Percentiles rank a stretch among this genome's conserved stretches.
phyloP scores from a whole-genome alignment of 2,797 vertebrate species.

The Yasuhikotakia modesta region DNA sequence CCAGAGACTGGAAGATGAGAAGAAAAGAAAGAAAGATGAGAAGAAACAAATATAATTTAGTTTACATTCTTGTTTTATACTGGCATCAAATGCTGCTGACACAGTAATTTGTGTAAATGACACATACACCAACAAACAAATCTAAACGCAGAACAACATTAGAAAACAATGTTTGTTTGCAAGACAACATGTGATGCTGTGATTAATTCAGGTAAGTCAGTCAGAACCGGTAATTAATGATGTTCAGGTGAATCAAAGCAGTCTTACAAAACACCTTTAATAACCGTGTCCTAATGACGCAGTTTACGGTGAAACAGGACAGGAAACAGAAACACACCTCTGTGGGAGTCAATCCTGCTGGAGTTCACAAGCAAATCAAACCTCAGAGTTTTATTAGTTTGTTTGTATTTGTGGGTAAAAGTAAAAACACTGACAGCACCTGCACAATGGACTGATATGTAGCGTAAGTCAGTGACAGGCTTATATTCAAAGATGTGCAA shows the following conservation, averaged over 20 bases:
- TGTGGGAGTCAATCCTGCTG: constrained; percentile 1
- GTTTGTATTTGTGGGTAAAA: too few species aligned
- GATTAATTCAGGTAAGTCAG: constrained; percentile 2
- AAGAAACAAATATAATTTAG: constrained; percentile 53
- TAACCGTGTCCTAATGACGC: constrained; percentile 6
- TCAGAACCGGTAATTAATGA: too few species aligned
- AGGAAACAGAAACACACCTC: neutral
- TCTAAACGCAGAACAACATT: neutral
- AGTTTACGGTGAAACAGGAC: constrained; percentile 10
- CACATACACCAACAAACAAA: constrained; percentile 23
- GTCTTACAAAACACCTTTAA: neutral
- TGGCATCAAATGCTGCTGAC: too few species aligned
- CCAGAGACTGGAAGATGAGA: constrained; percentile 84
- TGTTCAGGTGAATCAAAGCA: neutral
- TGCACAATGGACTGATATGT: too few species aligned
- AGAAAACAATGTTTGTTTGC: neutral
- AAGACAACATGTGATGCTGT: neutral
- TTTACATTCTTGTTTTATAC: too few species aligned
- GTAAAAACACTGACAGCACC: too few species aligned
- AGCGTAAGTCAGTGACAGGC: too few species aligned
- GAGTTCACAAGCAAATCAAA: constrained; percentile 5
- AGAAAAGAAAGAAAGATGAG: constrained; percentile 59
- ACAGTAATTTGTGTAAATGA: neutral
- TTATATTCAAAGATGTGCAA: too few species aligned
- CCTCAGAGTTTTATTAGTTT: neutral